Conservation (phyloP, 2,888 invertebrate species). For the Spatulosminthurus flaviceps region DNA sequence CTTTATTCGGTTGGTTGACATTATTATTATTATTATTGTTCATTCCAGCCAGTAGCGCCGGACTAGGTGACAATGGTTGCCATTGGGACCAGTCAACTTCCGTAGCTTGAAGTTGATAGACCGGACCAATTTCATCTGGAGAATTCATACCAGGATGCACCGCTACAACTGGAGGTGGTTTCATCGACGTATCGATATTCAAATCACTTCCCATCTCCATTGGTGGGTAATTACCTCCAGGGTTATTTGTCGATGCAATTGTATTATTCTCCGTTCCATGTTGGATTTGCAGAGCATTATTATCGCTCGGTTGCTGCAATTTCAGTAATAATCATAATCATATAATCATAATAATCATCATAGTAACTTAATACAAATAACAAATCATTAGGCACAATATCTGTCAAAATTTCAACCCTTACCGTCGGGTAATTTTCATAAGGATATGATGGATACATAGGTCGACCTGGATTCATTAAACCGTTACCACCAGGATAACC, state of each 20-base stretch:
- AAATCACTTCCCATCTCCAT: neutral
- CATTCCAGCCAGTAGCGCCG: neutral
- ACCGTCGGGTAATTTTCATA: constrained; percentile 43
- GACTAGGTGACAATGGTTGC: constrained; percentile 38
- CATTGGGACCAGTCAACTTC: constrained; percentile 45
- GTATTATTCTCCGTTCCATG: constrained; percentile 11
- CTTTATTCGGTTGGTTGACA: neutral
- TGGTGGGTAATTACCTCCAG: neutral
- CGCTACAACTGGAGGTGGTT: neutral
- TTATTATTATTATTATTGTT: constrained; percentile 6
- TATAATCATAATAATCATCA: neutral
- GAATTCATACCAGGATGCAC: neutral
- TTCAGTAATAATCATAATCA: neutral
- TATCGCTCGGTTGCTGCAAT: constrained; percentile 14
- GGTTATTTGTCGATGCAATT: neutral
- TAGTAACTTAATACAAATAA: constrained; percentile 9
- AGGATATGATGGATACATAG: constrained; percentile 26
- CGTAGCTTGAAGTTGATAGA: constrained; percentile 36
- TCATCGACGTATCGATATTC: constrained; percentile 33
- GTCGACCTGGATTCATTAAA: constrained; percentile 6
- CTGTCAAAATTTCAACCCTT: no score
- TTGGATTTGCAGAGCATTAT: constrained; percentile 8
- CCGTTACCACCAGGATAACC: constrained; percentile 32
- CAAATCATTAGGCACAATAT: no score
- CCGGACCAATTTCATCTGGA: constrained; percentile 35